phyloP scores from a whole-genome alignment of 2,888 invertebrate species.

The Tachina grossa region DNA sequence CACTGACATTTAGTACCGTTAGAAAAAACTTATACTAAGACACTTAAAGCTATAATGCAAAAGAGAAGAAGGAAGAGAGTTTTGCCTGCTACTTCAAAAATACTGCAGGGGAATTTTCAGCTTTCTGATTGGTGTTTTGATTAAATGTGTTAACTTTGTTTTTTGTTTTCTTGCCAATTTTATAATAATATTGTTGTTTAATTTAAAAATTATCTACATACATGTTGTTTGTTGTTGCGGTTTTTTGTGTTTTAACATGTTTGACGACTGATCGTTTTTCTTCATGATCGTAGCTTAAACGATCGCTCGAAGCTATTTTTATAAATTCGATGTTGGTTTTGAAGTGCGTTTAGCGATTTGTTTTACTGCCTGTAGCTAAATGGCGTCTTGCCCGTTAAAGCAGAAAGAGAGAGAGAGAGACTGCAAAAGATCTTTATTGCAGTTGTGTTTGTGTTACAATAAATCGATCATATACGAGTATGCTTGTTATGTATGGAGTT shows the following conservation, averaged over 20 bases:
- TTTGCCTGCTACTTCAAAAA: neutral
- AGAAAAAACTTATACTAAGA: neutral
- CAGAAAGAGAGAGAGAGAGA: slow-evolving; percentile 4
- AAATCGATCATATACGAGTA: neutral
- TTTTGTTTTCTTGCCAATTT: slow-evolving; percentile 38
- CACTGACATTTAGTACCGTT: neutral
- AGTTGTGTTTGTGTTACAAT: neutral
- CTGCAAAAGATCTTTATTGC: neutral
- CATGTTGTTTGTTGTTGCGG: slow-evolving; percentile 2
- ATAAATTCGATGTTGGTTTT: slow-evolving; percentile 43
- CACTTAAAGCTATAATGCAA: neutral
- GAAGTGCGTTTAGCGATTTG: slow-evolving; percentile 59
- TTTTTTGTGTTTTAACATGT: slow-evolving; percentile 29
- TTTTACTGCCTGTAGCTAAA: slow-evolving; percentile 58
- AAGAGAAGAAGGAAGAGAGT: slow-evolving; percentile 4
- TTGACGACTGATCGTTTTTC: slow-evolving; percentile 57
- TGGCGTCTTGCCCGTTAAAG: slow-evolving; percentile 39
- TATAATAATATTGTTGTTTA: slow-evolving; percentile 43
- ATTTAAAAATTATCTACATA: slow-evolving; percentile 28
- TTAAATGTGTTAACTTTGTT: slow-evolving; percentile 28
- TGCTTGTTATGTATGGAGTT: neutral
- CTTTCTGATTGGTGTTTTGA: slow-evolving; percentile 52
- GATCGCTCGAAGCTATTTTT: slow-evolving; percentile 23
- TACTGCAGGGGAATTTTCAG: slow-evolving; percentile 49
- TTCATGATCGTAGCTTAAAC: slow-evolving; percentile 60